Percentiles rank a stretch among this genome's conserved stretches.
Evolutionary conservation across 2,888 invertebrate species (phyloP).

Genomic region (Nephrocerus scutellatus): DNA sequence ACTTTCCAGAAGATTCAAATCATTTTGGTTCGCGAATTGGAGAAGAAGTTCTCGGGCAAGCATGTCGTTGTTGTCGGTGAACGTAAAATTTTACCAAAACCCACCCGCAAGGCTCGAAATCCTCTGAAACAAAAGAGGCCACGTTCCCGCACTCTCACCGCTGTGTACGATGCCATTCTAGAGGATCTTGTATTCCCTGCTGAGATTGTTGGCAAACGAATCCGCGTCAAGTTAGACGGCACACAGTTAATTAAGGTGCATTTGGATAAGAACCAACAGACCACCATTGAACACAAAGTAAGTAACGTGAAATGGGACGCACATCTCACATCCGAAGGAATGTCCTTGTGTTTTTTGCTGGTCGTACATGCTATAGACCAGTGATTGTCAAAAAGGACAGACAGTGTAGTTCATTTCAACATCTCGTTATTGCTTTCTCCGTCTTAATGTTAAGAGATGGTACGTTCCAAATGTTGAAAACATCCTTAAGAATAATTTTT

Average conservation of each 20-base stretch:
- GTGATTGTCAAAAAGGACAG: constrained; percentile 43
- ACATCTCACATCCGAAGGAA: no score
- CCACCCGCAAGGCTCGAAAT: constrained; percentile 86
- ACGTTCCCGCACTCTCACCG: constrained; percentile 81
- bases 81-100: constrained; percentile 95
- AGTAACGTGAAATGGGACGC: constrained; percentile 25
- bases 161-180: constrained; percentile 94
- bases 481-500: constrained; percentile 24
- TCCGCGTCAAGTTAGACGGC: constrained; percentile 92
- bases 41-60: constrained; percentile 99
- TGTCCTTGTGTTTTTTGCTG: constrained; percentile 44
- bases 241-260: constrained; percentile 95
- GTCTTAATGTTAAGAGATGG: constrained; percentile 23
- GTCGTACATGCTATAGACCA: constrained; percentile 26
- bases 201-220: constrained; percentile 97
- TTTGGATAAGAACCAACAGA: constrained; percentile 96
- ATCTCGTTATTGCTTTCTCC: constrained; percentile 38
- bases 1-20: constrained; percentile 97
- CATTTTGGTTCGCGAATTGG: constrained; percentile 91
- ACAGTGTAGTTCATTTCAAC: constrained; percentile 36
- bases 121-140: constrained; percentile 72
- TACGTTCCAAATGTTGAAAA: constrained; percentile 39
- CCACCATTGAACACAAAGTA: constrained; percentile 99
- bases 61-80: constrained; percentile 98
- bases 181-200: constrained; percentile 98